Base-by-base conservation (phyloP, 2,888 invertebrate species). In the Cephus nigrinus region DNA sequence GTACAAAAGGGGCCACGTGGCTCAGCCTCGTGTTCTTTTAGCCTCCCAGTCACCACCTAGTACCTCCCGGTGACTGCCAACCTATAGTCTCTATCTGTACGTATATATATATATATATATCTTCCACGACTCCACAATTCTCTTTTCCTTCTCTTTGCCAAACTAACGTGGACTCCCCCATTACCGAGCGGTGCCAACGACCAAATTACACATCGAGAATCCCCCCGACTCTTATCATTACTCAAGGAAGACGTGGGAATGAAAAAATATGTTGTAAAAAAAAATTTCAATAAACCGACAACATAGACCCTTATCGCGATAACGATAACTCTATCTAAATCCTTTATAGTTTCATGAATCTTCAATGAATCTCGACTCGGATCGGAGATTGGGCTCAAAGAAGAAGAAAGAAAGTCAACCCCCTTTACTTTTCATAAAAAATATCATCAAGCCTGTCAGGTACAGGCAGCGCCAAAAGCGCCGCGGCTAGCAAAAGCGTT, bases 101-200 rank as follows among this genome's bases (percentile, higher is more conserved):
- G 11, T 35, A 11, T 11, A 11, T 35, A 12, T 12, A 3, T 35
- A 11, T 11, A 35, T 35, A 35, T 35, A 11, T 34, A 35, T 74
- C 69, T 31, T 4, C 11, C 30, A 3, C 31, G 12, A 4, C 9
- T 11, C 30, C 12, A 12, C 9, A n/a, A 69, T 31, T 30, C 30
- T 32, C 32, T 69, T 30, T 30, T 69, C 12, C 30, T 69, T 3
- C 32, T 69, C 32, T 69, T 69, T 69, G 69, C 69, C 69, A 69
- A 32, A 30, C 69, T 11, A 69, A 32, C 69, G 30, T 75, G 82
- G 82, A 79, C 79, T 83, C 80, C 78, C 83, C 82, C 83, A 83
- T 83, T 83, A 83, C 80, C 68, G 76, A 75, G 83, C 80, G 79
- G 80, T 77, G 77, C 76, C 73, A 69, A 77, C 69, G 74, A 79